Conservation (phyloP, 23 tunicate species). For the Clavelina lepadiformis region DNA sequence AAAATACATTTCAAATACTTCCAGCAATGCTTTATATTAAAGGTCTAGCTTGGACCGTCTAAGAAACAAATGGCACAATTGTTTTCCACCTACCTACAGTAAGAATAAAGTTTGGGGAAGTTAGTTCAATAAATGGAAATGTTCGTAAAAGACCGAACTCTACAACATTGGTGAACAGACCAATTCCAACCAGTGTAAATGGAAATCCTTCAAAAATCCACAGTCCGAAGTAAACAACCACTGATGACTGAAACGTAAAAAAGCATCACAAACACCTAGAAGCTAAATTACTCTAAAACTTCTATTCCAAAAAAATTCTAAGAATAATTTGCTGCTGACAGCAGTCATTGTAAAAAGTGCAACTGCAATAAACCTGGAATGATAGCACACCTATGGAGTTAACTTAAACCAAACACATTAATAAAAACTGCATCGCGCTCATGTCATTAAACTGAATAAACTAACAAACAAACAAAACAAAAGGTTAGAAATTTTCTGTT, state of each 20-base stretch:
- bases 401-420: too few species aligned
- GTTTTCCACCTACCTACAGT: constrained; percentile 76
- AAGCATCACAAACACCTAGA: too few species aligned
- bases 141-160: constrained; percentile 64
- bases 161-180: constrained; percentile 81
- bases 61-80: background rate
- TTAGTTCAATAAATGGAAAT: constrained; percentile 93
- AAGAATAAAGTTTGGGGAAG: constrained; percentile 74
- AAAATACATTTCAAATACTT: background rate
- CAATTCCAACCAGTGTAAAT: constrained; percentile 58
- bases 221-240: constrained; percentile 64
- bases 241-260: constrained; percentile 50
- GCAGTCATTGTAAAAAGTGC: too few species aligned
- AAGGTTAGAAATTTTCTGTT: too few species aligned
- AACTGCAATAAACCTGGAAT: too few species aligned
- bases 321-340: too few species aligned
- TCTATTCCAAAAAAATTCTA: too few species aligned
- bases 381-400: too few species aligned
- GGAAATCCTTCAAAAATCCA: constrained; percentile 98
- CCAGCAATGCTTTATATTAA: background rate
- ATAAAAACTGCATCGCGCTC: too few species aligned
- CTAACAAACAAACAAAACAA: too few species aligned
- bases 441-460: too few species aligned
- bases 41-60: background rate
- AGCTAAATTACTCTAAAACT: too few species aligned